Evolutionary conservation across 92 coral and sea anemone species (phyloP), one percentile per base, ranked within the genome.

Genomic region (Blastomussa wellsi): DNA sequence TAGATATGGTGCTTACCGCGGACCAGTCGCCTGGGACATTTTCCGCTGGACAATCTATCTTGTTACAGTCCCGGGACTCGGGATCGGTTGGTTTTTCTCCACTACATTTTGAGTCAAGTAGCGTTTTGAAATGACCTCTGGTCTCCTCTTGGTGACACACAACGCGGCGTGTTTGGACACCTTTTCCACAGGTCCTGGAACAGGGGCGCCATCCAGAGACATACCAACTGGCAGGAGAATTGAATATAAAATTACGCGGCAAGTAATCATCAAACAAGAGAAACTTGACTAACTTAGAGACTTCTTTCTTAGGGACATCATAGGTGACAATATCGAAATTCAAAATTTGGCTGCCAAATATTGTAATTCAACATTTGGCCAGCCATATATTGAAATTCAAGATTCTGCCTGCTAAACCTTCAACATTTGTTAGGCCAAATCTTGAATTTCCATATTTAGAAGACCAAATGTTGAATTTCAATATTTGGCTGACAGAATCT

Each of bases 151-250:
- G 90, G 2, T 94, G 94, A 74, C 98, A 96, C 53, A 87, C 57
- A 33, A 92, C 82, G 64, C 79, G 90, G 59, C 98, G 90, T 31
- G 69, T 84, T 72, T 96, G 98, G 32, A 59, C 77, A 41, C 98
- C 98, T 85, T 94, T 91, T 6, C 98, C 98, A 52, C 98, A 96
- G 1, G 98, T 89, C 81, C 78, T 76, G 22, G 98, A 90, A 81
- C 98, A 96, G 0, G 96, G 94, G n/a, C 93, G 79, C 98, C 98
- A 96, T 31, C 82, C 88, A 7, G 98, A 89, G 20, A 86, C 87
- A 79, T 87, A 90, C 98, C 98, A 96, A n/a, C 88, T 85, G 37
- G 19, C 65, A 38, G 2, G 32, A 77, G 28, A 20, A 31, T 52
- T 2, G 78, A 39, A 1, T 2, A 74, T 38, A 15, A 74, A 8